Evolutionary conservation across 2,113 vertebrate species (phyloP).

Genomic region (Heliornis fulica): DNA sequence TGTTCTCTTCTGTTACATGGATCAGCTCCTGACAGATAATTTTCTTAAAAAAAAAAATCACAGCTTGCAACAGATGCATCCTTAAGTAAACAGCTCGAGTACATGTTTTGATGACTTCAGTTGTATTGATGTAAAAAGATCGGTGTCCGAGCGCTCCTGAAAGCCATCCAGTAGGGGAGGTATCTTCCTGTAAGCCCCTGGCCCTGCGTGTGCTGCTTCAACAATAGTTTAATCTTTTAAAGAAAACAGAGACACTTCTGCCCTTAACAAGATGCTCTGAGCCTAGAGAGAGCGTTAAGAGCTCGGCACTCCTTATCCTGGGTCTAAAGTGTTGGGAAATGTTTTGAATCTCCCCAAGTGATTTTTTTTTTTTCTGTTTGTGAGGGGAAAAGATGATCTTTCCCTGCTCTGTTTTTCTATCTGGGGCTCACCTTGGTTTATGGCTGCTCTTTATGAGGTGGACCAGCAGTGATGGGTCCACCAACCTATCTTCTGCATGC

Average conservation of each 20-base stretch:
- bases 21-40: slow-evolving; percentile 12
- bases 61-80: slow-evolving; percentile 31
- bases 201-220: neutral
- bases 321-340: neutral
- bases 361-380: neutral
- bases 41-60: slow-evolving; percentile 6
- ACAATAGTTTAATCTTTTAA: neutral
- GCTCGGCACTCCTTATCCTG: neutral
- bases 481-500: neutral
- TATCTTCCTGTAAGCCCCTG: neutral
- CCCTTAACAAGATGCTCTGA: neutral
- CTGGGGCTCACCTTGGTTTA: neutral
- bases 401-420: neutral
- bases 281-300: neutral
- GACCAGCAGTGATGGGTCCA: neutral
- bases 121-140: slow-evolving; percentile 23
- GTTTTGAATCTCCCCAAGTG: neutral
- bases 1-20: neutral
- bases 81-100: slow-evolving; percentile 51
- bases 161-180: neutral
- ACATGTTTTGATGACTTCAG: slow-evolving; percentile 34
- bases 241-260: neutral
- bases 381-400: neutral
- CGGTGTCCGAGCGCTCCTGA: neutral
- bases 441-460: neutral